phyloP scores from a whole-genome alignment of 2,888 invertebrate genomes.

The Volucella inanis region DNA sequence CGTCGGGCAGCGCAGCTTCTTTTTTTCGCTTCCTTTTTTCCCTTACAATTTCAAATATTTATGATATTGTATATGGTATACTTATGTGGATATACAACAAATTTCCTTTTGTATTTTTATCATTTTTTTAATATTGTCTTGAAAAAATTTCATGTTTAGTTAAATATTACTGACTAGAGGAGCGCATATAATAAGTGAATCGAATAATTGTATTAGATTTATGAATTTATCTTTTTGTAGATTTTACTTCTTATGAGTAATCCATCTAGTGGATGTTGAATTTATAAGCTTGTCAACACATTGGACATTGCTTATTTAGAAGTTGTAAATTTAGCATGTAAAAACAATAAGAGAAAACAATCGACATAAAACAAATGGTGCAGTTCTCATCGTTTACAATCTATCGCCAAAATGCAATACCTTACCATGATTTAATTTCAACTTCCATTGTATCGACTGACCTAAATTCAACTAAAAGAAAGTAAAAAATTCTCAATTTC shows the following conservation, averaged over 20 bases:
- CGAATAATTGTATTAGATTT: conserved; percentile 51
- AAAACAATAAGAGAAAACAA: conserved; percentile 99
- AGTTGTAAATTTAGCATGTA: conserved; percentile 98
- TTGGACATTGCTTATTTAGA: conserved; percentile 93
- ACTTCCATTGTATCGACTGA: conserved; percentile 80
- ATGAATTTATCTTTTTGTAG: not conserved
- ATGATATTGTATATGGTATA: no score
- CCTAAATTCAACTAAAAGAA: conserved; percentile 57
- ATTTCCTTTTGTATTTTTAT: conserved; percentile 6
- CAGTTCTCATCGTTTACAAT: conserved; percentile 99
- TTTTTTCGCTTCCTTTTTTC: conserved; percentile 9
- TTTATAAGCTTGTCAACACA: conserved; percentile 99
- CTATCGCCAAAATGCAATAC: conserved; percentile 99
- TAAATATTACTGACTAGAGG: conserved; percentile 53
- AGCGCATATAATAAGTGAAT: conserved; percentile 54
- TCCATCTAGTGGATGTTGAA: conserved; percentile 90
- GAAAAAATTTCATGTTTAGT: conserved; percentile 38
- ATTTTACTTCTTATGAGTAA: no score
- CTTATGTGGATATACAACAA: no score
- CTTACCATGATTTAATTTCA: conserved; percentile 88
- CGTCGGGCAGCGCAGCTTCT: no score
- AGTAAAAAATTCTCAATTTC: conserved; percentile 51
- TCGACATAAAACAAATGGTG: conserved; percentile 99
- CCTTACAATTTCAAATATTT: conserved; percentile 9
- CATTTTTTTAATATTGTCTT: conserved; percentile 38